Conservation (phyloP, 2,888 invertebrate species). For the Lasioglossum figueresi region DNA sequence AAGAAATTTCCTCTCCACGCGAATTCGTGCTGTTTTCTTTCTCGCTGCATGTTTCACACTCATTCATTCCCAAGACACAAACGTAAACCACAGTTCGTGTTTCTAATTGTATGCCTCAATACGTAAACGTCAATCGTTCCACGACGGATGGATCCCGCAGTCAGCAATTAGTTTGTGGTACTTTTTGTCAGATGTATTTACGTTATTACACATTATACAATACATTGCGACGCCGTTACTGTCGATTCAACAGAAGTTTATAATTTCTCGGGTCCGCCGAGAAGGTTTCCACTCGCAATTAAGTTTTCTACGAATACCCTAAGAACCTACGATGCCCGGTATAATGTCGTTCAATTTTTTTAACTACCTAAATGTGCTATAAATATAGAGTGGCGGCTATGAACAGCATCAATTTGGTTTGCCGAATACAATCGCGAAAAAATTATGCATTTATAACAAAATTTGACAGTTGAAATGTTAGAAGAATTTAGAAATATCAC, state of each 20-base stretch:
- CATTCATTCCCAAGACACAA: constrained; percentile 2
- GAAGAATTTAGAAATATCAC: background rate
- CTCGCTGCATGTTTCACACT: constrained; percentile 2
- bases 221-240: background rate
- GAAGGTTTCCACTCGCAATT: background rate
- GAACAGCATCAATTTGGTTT: background rate
- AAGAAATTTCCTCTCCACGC: background rate
- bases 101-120: constrained; percentile 18
- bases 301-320: background rate
- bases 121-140: constrained; percentile 19
- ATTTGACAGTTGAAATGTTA: background rate
- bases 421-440: background rate
- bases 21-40: constrained; percentile 1
- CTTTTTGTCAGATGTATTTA: constrained; percentile 10
- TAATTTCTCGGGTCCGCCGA: background rate
- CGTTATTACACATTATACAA: constrained; percentile 5
- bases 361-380: background rate
- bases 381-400: background rate
- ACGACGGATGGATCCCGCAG: constrained; percentile 4
- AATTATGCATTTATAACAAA: background rate
- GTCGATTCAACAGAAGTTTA: background rate
- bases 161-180: background rate
- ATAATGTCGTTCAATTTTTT: background rate
- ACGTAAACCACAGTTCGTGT: constrained; percentile 11
- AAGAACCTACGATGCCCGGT: background rate